phyloP scores from a whole-genome alignment of 2,888 invertebrate species.

The Empis stercorea region DNA sequence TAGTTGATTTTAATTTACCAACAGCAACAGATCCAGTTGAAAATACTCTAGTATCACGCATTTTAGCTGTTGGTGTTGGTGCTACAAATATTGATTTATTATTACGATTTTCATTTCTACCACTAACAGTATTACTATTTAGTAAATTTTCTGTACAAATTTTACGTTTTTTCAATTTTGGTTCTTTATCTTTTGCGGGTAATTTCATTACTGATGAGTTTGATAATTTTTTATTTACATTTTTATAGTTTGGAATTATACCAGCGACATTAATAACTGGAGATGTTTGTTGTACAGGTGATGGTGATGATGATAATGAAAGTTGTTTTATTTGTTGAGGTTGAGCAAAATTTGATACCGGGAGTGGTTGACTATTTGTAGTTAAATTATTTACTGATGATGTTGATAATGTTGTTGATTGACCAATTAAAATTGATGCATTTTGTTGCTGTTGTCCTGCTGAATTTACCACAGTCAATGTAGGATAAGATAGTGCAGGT shows the following conservation, averaged over 20 bases:
- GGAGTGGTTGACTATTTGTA: neutral
- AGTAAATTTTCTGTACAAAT: neutral
- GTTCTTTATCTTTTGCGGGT: neutral
- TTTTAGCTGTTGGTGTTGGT: slow-evolving; percentile 12
- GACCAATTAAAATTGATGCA: neutral
- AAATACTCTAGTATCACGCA: slow-evolving; percentile 14
- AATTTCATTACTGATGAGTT: neutral
- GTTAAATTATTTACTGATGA: slow-evolving; percentile 4
- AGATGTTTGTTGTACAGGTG: neutral
- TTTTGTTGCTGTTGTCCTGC: slow-evolving; percentile 1
- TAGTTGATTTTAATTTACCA: slow-evolving; percentile 8
- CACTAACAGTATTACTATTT: neutral
- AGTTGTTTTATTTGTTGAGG: neutral
- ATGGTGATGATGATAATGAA: neutral
- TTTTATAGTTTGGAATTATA: neutral
- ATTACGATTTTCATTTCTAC: neutral
- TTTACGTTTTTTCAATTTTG: neutral
- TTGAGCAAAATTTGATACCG: neutral
- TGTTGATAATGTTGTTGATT: slow-evolving; percentile 3
- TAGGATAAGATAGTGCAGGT: slow-evolving; percentile 5
- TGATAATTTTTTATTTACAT: slow-evolving; percentile 1
- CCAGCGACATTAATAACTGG: neutral
- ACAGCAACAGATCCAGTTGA: slow-evolving; percentile 8
- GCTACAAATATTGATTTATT: slow-evolving; percentile 7
- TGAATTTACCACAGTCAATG: slow-evolving; percentile 7